A percentile compares a stretch with the other conserved stretches of the same genome.
phyloP scores from a whole-genome alignment of 2,113 vertebrate species.

The Gnathonemus echidnorhynchus region DNA sequence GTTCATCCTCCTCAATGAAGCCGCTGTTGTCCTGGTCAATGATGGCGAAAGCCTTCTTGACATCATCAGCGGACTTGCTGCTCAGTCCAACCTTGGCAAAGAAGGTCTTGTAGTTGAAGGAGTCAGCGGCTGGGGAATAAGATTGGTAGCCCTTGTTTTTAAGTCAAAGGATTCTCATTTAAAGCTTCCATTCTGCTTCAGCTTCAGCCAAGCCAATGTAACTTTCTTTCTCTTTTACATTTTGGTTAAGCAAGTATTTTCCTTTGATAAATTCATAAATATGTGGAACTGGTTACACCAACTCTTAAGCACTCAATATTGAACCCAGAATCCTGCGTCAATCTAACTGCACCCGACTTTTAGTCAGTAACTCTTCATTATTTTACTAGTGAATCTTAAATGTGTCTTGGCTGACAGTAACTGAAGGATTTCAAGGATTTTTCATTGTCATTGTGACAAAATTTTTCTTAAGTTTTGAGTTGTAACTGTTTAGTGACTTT shows the following conservation, averaged over 20 bases:
- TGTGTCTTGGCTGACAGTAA: neutral
- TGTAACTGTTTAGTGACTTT: neutral
- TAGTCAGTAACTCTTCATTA: neutral
- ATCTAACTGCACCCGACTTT: neutral
- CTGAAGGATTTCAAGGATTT: neutral
- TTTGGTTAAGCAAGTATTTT: neutral
- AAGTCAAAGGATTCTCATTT: neutral
- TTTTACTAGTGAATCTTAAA: neutral
- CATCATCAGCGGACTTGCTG: slow-evolving; percentile 50
- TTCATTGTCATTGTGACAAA: neutral
- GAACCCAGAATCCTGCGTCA: neutral
- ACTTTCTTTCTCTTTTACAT: neutral
- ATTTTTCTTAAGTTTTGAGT: neutral
- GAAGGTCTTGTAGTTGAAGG: slow-evolving; percentile 64
- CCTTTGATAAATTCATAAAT: neutral
- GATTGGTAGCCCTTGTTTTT: neutral
- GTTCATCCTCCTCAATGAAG: slow-evolving; percentile 72
- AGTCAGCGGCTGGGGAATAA: slow-evolving; percentile 49
- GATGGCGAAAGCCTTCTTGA: slow-evolving; percentile 62
- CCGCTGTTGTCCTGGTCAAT: slow-evolving; percentile 70
- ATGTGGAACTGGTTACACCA: neutral
- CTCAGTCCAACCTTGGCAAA: slow-evolving; percentile 61
- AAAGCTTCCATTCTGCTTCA: neutral
- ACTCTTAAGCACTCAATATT: neutral
- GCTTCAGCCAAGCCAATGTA: neutral